phyloP scores from a whole-genome alignment of 2,888 invertebrate genomes.

The Stenodema calcarata region DNA sequence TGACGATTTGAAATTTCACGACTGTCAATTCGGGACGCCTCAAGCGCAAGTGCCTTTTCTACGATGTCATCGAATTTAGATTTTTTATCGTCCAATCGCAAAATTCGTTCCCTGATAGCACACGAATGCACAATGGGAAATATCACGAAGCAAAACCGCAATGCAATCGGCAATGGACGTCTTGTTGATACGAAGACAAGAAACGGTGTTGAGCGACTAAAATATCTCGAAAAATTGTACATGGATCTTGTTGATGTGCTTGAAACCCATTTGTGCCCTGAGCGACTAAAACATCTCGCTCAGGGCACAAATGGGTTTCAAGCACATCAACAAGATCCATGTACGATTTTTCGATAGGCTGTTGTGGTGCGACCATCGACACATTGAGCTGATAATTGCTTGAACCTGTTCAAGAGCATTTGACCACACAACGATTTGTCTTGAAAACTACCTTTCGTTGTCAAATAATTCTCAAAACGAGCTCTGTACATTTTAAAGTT shows the following conservation, averaged over 20 bases:
- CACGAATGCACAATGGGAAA: conserved; percentile 22
- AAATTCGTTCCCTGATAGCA: not conserved
- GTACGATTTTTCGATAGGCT: not conserved
- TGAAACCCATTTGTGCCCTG: conserved; percentile 11
- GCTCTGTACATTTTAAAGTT: too few relatives aligned
- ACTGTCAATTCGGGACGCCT: conserved; percentile 9
- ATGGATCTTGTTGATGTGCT: not conserved
- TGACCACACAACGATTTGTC: conserved; percentile 1
- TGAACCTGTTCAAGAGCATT: not conserved
- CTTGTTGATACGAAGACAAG: not conserved
- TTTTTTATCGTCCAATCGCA: not conserved
- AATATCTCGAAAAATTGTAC: not conserved
- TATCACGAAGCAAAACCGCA: not conserved
- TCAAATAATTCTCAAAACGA: too few relatives aligned
- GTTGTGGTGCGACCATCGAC: not conserved
- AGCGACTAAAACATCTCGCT: not conserved
- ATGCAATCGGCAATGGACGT: conserved; percentile 1
- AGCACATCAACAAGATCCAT: not conserved
- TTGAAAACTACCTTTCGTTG: not conserved
- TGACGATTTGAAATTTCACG: not conserved
- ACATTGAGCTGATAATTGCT: not conserved
- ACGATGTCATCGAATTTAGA: conserved; percentile 4
- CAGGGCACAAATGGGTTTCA: not conserved
- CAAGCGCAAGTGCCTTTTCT: conserved; percentile 4
- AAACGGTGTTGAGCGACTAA: conserved; percentile 22